Percentiles rank a stretch among this genome's conserved stretches.
These are phyloP conservation scores for Phainopepla nitens DNA, from an alignment of 2,113 vertebrate genomes.

Conservation along the genomic window DNA sequence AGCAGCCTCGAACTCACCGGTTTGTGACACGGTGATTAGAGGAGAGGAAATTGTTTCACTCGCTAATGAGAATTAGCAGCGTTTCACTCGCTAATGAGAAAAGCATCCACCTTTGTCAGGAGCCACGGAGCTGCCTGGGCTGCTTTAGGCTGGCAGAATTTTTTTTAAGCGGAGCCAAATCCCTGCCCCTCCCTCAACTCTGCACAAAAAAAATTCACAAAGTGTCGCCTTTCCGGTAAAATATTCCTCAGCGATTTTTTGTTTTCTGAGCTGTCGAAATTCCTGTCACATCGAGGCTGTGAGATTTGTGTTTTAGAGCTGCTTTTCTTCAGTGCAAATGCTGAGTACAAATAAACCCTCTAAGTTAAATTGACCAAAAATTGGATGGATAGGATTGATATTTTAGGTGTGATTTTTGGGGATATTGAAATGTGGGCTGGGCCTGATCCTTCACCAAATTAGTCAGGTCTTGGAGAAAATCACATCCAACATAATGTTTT, in stretches of 20 bases:
- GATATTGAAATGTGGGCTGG: not conserved
- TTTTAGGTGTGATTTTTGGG: not conserved
- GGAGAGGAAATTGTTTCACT: not conserved
- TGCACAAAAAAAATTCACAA: not conserved
- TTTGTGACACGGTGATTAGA: not conserved
- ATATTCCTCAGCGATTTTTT: not conserved
- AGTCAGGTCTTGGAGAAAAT: not conserved
- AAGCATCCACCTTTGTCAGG: not conserved
- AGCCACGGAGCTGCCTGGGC: not conserved
- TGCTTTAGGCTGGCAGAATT: not conserved
- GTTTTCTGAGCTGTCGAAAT: not conserved
- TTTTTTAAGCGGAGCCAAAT: not conserved
- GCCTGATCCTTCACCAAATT: not conserved
- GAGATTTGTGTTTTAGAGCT: not conserved
- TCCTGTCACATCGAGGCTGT: accelerated
- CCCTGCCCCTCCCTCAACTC: not conserved
- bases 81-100: not conserved
- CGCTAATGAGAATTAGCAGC: not conserved
- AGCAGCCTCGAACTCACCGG: not conserved
- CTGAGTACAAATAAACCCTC: not conserved
- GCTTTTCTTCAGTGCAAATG: not conserved
- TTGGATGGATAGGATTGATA: not conserved
- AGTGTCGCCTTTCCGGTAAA: not conserved
- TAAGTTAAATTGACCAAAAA: not conserved
- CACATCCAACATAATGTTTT: not conserved